These are phyloP conservation scores for Pantala flavescens DNA, from an alignment of 1,140 invertebrate genomes.

Conservation along the genomic window DNA sequence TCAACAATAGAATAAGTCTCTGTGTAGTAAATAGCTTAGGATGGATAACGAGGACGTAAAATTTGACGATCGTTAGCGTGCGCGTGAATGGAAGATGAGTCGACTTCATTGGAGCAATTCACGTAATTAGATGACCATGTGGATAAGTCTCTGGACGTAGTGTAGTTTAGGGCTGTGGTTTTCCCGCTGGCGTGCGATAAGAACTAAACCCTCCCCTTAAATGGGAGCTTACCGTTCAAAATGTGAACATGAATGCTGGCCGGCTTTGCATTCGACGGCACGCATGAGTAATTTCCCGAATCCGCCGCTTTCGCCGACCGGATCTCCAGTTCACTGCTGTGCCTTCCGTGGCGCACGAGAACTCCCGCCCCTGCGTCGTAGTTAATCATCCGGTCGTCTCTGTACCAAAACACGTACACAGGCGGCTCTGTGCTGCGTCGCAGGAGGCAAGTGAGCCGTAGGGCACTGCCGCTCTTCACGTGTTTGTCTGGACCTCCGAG, in stretches of 20 bases:
- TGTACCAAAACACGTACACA: constrained; percentile 41
- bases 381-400: constrained; percentile 40
- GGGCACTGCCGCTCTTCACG: constrained; percentile 31
- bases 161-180: no score
- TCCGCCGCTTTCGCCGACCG: constrained; percentile 31
- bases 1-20: no score
- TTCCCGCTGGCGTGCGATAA: no score
- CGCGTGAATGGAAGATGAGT: no score
- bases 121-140: no score
- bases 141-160: no score
- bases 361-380: constrained; percentile 32
- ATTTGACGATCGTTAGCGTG: no score
- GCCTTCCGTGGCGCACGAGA: constrained; percentile 28
- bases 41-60: no score
- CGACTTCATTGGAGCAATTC: no score
- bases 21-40: no score
- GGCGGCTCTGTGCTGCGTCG: constrained; percentile 36
- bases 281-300: constrained; percentile 50
- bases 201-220: no score
- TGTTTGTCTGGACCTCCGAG: constrained; percentile 34
- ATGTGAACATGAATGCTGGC: constrained; percentile 46
- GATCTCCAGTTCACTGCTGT: constrained; percentile 31
- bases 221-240: constrained; percentile 33
- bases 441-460: constrained; percentile 34
- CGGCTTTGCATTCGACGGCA: constrained; percentile 43